These are phyloP conservation scores for Trissoscelio sp. DNA, from an alignment of 2,888 invertebrate species.

Conservation along the genomic window DNA sequence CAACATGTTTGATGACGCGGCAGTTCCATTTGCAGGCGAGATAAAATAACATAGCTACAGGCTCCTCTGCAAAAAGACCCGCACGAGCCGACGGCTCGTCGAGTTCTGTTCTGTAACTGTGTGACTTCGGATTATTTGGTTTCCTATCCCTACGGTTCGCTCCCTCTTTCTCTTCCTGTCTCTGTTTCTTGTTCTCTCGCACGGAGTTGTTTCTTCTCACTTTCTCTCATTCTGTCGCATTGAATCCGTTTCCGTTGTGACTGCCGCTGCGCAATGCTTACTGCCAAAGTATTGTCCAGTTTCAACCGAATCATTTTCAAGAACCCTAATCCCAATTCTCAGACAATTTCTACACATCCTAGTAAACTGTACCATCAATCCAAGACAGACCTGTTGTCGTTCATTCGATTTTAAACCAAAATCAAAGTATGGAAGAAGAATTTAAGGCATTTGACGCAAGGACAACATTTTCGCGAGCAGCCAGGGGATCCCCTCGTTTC, in stretches of 20 bases:
- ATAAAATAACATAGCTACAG: conserved; percentile 20
- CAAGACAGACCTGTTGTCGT: too few species aligned
- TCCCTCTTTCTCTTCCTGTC: conserved; percentile 73
- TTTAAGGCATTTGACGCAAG: neutral
- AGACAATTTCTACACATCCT: neutral
- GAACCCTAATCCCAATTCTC: neutral
- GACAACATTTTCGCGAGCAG: conserved; percentile 79
- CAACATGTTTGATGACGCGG: conserved; percentile 13
- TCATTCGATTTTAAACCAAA: too few species aligned
- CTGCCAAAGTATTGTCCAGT: conserved; percentile 77
- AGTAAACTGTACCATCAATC: neutral
- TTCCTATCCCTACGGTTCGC: conserved; percentile 79
- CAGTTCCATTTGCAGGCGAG: conserved; percentile 16
- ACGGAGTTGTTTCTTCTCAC: conserved; percentile 74
- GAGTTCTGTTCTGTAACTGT: conserved; percentile 79
- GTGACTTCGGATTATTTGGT: conserved; percentile 79
- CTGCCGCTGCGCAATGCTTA: conserved; percentile 77
- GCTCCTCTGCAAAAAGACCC: conserved; percentile 70
- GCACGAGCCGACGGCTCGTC: conserved; percentile 82
- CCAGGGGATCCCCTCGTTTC: conserved; percentile 80
- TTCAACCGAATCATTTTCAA: neutral
- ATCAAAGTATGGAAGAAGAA: neutral
- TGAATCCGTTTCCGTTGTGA: conserved; percentile 82
- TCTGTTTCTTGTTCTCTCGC: conserved; percentile 69
- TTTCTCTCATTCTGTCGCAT: conserved; percentile 77